Evolutionary conservation across 2,888 invertebrate species (phyloP), one percentile per base, ranked within the genome.

Genomic region (Rhopalosiphum nymphaeae): DNA sequence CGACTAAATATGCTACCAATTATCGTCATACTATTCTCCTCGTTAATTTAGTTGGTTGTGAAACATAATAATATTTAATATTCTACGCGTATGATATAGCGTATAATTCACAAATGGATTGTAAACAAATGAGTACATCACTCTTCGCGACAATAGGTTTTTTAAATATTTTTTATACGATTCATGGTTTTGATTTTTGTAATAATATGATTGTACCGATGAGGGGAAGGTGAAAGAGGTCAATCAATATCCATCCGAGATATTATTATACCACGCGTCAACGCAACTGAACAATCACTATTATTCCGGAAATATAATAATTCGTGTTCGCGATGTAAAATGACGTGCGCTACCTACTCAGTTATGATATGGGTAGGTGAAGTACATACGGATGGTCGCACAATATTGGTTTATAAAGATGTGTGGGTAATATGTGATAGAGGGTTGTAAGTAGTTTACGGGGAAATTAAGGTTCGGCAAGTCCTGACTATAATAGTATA

Each of bases 221-320:
- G 21, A 78, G 21, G 21, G 21, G 21, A 0, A 21, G 78, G 78
- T 9, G 36, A 36, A 78, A 21, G 78, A 78, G 78, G 36, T 78
- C 78, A 78, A 36, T 21, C 78, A 78, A 21, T 78, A 78, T 78
- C 78, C 21, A 36, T 78, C 29, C n/a, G 44, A 46, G 29, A 86
- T 86, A 86, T 86, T 53, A 53, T 86, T 46, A 86, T 29, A 13
- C 13, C 86, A 46, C 86, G 44, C 16, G 86, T 44, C 44, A n/a
- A 86, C 46, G 16, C 46, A 13, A 29, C 44, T 29, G 44, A 16
- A 36, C 21, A 29, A 85, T 46, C 46, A 46, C 42, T 78, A 36
- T 78, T 78, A 86, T 86, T 86, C 86, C 86, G 46, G 86, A 86
- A 46, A 86, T n/a, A 46, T 86, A 46, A 86, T 86, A 46, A 26